Percentiles rank a stretch among this genome's conserved stretches.
Conservation (phyloP, 53 echinoderm and acorn worm species). For the Astropecten irregularis region DNA sequence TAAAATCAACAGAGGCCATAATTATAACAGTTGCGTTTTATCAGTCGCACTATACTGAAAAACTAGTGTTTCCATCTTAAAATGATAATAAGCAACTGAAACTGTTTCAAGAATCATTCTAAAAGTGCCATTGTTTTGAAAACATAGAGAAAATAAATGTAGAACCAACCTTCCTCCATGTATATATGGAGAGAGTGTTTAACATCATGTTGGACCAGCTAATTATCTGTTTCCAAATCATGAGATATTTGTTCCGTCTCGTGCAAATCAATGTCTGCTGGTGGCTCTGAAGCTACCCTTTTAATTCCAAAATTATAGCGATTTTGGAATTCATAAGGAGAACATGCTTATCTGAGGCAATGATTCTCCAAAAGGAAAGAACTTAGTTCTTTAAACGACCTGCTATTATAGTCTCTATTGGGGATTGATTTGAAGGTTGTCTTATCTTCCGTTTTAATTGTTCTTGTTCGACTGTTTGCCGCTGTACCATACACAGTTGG, state of each 20-base stretch:
- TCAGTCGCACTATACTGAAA: conserved; percentile 57
- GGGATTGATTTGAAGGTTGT: not conserved
- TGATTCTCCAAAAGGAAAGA: no score
- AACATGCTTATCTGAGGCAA: conserved; percentile 37
- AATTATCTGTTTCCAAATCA: not conserved
- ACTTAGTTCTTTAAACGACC: conserved; percentile 36
- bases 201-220: not conserved
- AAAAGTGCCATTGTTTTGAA: no score
- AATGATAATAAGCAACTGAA: no score
- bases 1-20: conserved; percentile 63
- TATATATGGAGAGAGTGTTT: no score
- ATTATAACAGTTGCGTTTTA: conserved; percentile 54
- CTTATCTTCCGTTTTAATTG: not conserved
- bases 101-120: no score
- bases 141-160: conserved; percentile 36
- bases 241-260: no score
- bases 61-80: conserved; percentile 54
- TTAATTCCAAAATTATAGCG: no score
- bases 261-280: no score
- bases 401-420: conserved; percentile 5
- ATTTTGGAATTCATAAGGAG: conserved; percentile 25
- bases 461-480: not conserved
- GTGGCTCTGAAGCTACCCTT: not conserved
- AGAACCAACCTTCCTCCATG: not conserved
- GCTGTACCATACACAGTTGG: not conserved